phyloP scores from a whole-genome alignment of 2,113 vertebrate species.

The Mus spicilegus region DNA sequence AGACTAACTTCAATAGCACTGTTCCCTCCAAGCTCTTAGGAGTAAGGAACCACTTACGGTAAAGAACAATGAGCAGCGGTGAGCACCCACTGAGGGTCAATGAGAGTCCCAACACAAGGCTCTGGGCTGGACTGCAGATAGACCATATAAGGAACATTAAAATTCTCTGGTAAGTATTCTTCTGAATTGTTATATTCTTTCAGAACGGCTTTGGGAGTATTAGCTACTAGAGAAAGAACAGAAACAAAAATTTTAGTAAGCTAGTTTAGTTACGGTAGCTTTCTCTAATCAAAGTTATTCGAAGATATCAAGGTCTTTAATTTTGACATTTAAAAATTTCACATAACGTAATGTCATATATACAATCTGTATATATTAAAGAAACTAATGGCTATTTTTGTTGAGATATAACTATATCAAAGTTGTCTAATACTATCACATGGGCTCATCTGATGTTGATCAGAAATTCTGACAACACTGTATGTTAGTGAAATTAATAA shows the following conservation, averaged over 20 bases:
- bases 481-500: background rate
- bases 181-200: accelerated
- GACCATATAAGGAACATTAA: conserved; percentile 72
- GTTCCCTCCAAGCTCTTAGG: background rate
- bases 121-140: conserved; percentile 68
- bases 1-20: background rate
- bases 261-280: background rate
- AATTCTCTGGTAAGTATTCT: accelerated
- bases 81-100: conserved; percentile 69
- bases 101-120: conserved; percentile 72
- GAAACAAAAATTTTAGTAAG: background rate
- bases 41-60: conserved; percentile 60
- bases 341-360: background rate
- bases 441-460: background rate
- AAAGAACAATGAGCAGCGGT: conserved; percentile 73
- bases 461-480: background rate
- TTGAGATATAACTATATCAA: background rate
- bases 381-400: background rate
- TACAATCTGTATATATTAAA: background rate
- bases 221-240: background rate
- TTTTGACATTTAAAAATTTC: background rate
- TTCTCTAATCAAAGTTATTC: background rate
- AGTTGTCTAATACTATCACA: background rate
- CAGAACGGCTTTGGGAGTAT: background rate
- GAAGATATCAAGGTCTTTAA: background rate